Conservation (phyloP, 1,140 invertebrate genomes). For the Delia radicum region DNA sequence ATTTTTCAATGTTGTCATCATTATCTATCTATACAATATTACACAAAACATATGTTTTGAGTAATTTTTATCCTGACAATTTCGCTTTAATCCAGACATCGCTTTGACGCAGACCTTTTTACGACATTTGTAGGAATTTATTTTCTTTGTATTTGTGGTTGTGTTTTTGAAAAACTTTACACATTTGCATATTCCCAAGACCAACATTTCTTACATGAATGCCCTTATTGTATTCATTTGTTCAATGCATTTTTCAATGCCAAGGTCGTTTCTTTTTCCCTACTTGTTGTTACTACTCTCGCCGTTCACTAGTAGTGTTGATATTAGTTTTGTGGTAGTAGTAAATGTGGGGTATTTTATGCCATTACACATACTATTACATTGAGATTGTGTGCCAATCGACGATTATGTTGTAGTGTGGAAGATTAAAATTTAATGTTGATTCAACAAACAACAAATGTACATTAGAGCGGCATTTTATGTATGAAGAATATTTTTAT, state of each 20-base stretch:
- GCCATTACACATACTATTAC: neutral
- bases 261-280: slow-evolving; percentile 11
- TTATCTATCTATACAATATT: too few species aligned
- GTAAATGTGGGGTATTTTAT: neutral
- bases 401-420: neutral
- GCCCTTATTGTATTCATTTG: neutral
- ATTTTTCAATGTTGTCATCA: too few species aligned
- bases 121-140: too few species aligned
- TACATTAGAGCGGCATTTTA: too few species aligned
- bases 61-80: too few species aligned
- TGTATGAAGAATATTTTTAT: slow-evolving; percentile 6
- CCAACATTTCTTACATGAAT: too few species aligned
- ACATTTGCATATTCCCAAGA: too few species aligned
- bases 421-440: neutral
- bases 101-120: too few species aligned
- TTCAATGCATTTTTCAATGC: slow-evolving; percentile 8
- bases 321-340: neutral
- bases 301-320: neutral
- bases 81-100: too few species aligned
- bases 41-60: too few species aligned
- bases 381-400: neutral
- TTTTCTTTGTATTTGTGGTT: too few species aligned
- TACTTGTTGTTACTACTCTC: neutral
- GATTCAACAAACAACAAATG: neutral
- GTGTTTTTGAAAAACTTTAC: too few species aligned